phyloP scores from a whole-genome alignment of 2,113 vertebrate species.

The Gulo gulo region DNA sequence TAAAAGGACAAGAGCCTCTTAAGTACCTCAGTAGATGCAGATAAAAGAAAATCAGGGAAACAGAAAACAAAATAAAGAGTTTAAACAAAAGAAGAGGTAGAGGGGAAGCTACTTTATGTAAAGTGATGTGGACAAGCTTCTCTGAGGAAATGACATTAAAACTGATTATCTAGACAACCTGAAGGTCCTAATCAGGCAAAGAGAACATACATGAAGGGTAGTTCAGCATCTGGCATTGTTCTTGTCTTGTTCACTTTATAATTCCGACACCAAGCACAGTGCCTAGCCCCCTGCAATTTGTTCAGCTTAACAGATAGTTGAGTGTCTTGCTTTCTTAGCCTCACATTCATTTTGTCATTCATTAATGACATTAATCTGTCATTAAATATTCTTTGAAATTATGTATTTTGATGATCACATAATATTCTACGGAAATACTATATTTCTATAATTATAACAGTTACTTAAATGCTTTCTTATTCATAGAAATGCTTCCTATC shows the following conservation, averaged over 20 bases:
- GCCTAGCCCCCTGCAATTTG: neutral
- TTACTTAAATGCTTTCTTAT: neutral
- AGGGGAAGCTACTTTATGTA: neutral
- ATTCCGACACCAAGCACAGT: neutral
- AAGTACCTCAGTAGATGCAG: neutral
- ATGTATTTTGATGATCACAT: neutral
- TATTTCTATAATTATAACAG: neutral
- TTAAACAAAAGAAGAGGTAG: neutral
- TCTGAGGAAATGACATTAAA: neutral
- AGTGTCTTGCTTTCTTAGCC: neutral
- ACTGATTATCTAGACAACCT: neutral
- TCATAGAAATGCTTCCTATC: neutral
- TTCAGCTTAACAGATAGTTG: neutral
- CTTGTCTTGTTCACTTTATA: neutral
- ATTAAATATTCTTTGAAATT: neutral
- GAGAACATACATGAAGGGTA: neutral
- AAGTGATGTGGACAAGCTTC: neutral
- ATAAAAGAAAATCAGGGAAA: neutral
- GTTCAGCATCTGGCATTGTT: neutral
- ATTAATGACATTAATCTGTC: too few relatives aligned
- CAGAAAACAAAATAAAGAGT: neutral
- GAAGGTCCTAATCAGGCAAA: neutral
- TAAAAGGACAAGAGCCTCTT: neutral
- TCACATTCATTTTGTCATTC: neutral
- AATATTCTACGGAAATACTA: neutral